Percentiles rank a stretch among this genome's conserved stretches.
Evolutionary conservation across 2,113 vertebrate genomes (phyloP).

Genomic region (Platysteira castanea): DNA sequence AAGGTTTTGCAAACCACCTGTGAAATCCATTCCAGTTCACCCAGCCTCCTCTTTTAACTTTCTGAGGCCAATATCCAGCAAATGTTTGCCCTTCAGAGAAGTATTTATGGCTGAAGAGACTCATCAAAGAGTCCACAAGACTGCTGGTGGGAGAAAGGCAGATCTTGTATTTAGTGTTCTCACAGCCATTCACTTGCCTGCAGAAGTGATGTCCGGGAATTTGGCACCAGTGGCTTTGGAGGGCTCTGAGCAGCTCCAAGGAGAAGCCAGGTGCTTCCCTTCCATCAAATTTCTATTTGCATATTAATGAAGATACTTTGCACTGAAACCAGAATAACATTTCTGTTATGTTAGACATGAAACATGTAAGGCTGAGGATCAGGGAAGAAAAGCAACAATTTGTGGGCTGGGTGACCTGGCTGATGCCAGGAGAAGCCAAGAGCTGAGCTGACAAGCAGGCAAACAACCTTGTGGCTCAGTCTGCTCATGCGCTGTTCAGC

Average conservation of each 20-base stretch:
- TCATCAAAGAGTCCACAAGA: not conserved
- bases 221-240: accelerated
- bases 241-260: not conserved
- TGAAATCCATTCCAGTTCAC: not conserved
- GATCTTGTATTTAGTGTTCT: not conserved
- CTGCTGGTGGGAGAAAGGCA: not conserved
- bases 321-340: not conserved
- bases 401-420: not conserved
- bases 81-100: not conserved
- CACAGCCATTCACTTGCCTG: accelerated
- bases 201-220: not conserved
- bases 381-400: not conserved
- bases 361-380: not conserved
- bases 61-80: not conserved
- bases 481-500: not conserved
- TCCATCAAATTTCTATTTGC: not conserved
- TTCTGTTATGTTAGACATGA: not conserved
- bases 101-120: not conserved
- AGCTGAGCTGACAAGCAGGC: not conserved
- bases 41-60: not conserved
- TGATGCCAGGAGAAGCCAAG: not conserved
- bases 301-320: not conserved
- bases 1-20: not conserved
- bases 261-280: not conserved
- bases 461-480: not conserved